Evolutionary conservation across 2,888 invertebrate genomes (phyloP), one percentile per base, ranked within the genome.

Genomic region (Odontomyia ornata): DNA sequence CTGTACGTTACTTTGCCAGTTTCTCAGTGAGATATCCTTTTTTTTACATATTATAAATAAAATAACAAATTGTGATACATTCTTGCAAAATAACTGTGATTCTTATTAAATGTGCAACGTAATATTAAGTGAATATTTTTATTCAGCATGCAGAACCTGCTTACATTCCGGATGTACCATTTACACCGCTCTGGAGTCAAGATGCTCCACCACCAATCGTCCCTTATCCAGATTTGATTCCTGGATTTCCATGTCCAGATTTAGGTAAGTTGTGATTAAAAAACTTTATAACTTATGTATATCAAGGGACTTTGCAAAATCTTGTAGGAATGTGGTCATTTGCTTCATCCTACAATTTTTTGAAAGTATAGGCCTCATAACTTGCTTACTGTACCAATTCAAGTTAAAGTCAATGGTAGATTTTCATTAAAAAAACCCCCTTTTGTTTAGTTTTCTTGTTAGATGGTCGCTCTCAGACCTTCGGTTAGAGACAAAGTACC

Each of bases 221-320:
- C 9, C 89, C 89, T 36, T 93, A 93, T 82, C 92, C 93, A 2
- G 93, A 93, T 82, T 90, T 93, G 82, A 89, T 93, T 83, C 90
- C 91, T 11, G 90, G 90, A 23, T 93, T 92, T 84, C 92, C 92
- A 75, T 91, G 91, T 71, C 89, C 91, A 13, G 93, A 93, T 84
- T 85, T 90, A 81, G 89, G 90, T 89, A 83, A 85, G 83, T 76
- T 1, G 18, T n/a, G n/a, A n/a, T n/a, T 7, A 43, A 43, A 43
- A 15, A 57, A 57, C n/a, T 57, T 57, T 9, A 57, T 57, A n/a
- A n/a, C n/a, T n/a, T n/a, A n/a, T n/a, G n/a, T n/a, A n/a, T 5
- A 36, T 36, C 36, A 3, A 36, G 36, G 36, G 36, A 36, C n/a
- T n/a, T n/a, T n/a, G n/a, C n/a, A n/a, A n/a, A n/a, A n/a, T n/a